Conservation (phyloP, 2,797 vertebrate genomes). For the Ctenosaura bakeri region DNA sequence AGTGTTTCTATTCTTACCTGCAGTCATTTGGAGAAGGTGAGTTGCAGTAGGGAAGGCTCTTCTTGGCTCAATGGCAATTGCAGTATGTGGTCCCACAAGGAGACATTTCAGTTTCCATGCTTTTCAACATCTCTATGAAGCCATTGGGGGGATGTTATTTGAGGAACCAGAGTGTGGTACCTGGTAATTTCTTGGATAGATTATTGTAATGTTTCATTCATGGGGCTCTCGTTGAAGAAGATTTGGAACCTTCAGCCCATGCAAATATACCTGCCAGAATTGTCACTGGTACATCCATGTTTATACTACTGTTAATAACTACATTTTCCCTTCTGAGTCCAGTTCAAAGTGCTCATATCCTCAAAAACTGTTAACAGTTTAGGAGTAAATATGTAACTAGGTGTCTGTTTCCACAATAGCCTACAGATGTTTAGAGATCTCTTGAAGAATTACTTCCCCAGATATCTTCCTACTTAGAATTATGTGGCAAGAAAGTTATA, state of each 20-base stretch:
- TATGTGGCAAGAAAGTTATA: neutral
- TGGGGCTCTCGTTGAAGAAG: neutral
- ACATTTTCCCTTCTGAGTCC: neutral
- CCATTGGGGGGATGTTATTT: neutral
- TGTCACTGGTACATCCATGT: neutral
- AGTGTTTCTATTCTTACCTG: neutral
- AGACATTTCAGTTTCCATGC: neutral
- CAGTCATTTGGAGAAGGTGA: neutral
- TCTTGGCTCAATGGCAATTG: neutral
- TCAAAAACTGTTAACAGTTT: neutral
- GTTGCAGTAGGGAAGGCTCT: neutral
- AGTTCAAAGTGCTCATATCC: neutral
- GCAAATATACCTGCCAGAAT: neutral
- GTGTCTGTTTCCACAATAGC: neutral
- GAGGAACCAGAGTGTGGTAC: neutral
- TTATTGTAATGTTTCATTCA: neutral
- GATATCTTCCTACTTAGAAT: neutral
- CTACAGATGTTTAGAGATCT: neutral
- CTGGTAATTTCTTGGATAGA: neutral
- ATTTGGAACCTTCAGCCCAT: neutral
- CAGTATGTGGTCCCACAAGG: neutral
- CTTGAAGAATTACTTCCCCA: neutral
- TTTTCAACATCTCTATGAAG: neutral
- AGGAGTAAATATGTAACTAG: neutral
- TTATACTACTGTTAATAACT: neutral